Base-by-base conservation (phyloP, 1,140 invertebrate genomes). In the Ganaspis sp. region DNA sequence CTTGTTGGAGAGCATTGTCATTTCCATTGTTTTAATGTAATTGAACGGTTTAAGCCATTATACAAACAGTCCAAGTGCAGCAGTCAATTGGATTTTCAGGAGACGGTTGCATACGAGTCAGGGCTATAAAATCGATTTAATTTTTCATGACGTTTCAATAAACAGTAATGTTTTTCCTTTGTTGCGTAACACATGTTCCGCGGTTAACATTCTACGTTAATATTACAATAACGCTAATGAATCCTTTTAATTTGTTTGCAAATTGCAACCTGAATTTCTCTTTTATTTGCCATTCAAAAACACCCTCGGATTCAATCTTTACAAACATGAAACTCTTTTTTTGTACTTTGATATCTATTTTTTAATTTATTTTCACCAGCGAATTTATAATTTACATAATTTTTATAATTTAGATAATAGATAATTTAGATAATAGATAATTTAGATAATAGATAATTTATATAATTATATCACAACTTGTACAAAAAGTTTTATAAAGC, bases 81-180 rank as follows among this genome's bases (percentile, higher is more conserved):
- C 54, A 64, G 54, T 64, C 23, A 29, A 58, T 29, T 64, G 54
- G 54, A 29, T 64, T 29, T 64, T 26, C 23, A 64, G 11, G 23
- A 64, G 23, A 64, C 9, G 78, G 42, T 72, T 69, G 21, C 74
- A 72, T 74, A 72, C 72, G 54, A 78, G 54, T 23, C 72, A 69
- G 69, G 34, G 54, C 73, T 74, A 77, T 81, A 70, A 77, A 81
- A 74, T 81, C 80, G 80, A 81, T 78, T 69, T 37, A 70, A 58
- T 74, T 78, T 81, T 73, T 73, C 73, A 80, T 80, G 69, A 80
- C 75, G 38, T 5, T 34, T 70, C 72, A 70, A 77, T 75, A 77
- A 80, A 80, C 75, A 75, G 54, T 73, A 73, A 73, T 49, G 70
- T 38, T 74, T 69, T 53, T 40, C 29, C 69, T 42, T 21, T 69